Evolutionary conservation across 1,140 invertebrate species (phyloP).

Genomic region (Euura saliciscinereae): DNA sequence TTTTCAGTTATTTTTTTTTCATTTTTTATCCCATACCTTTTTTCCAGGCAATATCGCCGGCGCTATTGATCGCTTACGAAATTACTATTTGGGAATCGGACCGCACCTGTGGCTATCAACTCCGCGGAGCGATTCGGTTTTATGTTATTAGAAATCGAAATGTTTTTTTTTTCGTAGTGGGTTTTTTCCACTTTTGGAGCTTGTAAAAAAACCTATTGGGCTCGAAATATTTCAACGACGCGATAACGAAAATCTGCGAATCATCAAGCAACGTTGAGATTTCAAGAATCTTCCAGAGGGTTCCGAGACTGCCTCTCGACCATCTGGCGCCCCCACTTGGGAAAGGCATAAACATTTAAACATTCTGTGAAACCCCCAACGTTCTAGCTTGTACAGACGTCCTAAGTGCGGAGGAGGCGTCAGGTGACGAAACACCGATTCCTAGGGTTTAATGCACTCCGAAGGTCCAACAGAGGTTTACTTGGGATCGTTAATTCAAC

Average conservation of each 20-base stretch:
- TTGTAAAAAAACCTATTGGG: too few relatives aligned
- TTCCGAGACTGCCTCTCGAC: too few relatives aligned
- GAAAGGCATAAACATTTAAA: not conserved
- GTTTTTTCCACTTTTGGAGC: too few relatives aligned
- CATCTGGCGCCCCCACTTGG: not conserved
- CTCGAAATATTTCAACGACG: too few relatives aligned
- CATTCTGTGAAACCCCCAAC: not conserved
- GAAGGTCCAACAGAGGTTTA: not conserved
- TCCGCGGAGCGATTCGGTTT: not conserved
- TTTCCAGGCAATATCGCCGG: not conserved
- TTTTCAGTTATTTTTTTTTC: not conserved
- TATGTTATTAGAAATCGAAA: not conserved
- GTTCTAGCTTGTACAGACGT: not conserved
- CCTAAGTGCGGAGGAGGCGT: not conserved
- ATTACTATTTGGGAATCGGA: not conserved
- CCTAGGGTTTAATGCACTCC: not conserved
- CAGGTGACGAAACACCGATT: not conserved
- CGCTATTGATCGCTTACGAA: conserved; percentile 3
- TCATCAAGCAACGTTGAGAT: too few relatives aligned
- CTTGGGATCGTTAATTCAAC: not conserved
- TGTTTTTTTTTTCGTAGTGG: too few relatives aligned
- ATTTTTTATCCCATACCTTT: not conserved
- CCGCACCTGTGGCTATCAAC: not conserved
- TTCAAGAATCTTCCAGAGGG: too few relatives aligned
- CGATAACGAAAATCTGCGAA: too few relatives aligned